Conservation (phyloP, 2,888 invertebrate genomes). For the Chloromyia formosa region DNA sequence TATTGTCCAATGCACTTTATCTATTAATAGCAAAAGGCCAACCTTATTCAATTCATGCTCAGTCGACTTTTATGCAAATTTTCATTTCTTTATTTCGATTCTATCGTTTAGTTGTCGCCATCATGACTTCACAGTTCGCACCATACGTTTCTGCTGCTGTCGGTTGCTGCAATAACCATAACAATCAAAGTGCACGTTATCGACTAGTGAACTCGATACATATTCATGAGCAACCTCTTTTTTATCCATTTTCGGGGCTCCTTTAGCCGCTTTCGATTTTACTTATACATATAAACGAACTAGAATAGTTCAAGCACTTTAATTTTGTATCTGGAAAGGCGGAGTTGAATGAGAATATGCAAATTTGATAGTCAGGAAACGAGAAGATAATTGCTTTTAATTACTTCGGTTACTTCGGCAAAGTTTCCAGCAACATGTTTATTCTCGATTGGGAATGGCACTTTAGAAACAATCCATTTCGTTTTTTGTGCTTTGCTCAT, state of each 20-base stretch:
- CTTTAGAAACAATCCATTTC: too few relatives aligned
- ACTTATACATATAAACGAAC: conserved; percentile 7
- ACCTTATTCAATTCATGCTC: too few relatives aligned
- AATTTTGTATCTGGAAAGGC: not conserved
- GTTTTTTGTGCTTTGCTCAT: too few relatives aligned
- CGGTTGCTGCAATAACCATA: conserved; percentile 9
- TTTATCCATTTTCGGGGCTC: not conserved
- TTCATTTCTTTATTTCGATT: conserved; percentile 3
- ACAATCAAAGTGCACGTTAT: conserved; percentile 35
- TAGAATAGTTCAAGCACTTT: not conserved
- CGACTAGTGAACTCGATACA: conserved; percentile 11
- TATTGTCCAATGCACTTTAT: too few relatives aligned
- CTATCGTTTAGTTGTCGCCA: too few relatives aligned
- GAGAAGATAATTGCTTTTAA: too few relatives aligned
- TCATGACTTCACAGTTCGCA: too few relatives aligned
- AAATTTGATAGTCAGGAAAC: not conserved
- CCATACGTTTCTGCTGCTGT: too few relatives aligned
- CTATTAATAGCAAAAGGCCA: too few relatives aligned
- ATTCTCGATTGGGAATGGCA: too few relatives aligned
- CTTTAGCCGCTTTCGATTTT: not conserved
- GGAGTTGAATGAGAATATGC: not conserved
- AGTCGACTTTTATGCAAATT: conserved; percentile 1
- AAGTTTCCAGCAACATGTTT: too few relatives aligned
- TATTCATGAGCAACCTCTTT: conserved; percentile 20
- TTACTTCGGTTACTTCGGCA: too few relatives aligned